Conservation (phyloP, 2,113 vertebrate genomes). For the Lutjanus erythropterus region DNA sequence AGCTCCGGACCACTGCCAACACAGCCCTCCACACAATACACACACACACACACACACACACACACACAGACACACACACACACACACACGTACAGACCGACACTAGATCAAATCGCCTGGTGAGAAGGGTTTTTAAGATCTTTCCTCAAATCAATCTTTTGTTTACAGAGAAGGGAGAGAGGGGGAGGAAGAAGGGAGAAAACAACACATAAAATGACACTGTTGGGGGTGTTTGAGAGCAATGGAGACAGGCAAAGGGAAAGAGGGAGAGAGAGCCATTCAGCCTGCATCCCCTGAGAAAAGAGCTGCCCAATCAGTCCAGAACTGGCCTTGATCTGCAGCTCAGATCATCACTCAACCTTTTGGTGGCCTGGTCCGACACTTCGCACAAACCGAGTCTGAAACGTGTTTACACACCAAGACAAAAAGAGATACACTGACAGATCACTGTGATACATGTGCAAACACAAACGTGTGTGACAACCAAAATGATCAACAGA, state of each 20-base stretch:
- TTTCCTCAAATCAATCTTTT: constrained; percentile 71
- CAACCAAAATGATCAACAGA: constrained; percentile 22
- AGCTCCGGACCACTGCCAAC: constrained; percentile 64
- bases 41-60: constrained; percentile 19
- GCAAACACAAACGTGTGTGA: constrained; percentile 33
- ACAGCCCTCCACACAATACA: not conserved
- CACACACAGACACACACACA: constrained; percentile 19
- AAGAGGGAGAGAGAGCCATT: constrained; percentile 35
- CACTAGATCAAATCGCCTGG: constrained; percentile 59
- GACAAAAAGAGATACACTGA: not conserved
- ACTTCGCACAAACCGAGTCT: constrained; percentile 7
- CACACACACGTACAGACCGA: constrained; percentile 22
- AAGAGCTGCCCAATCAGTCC: constrained; percentile 54
- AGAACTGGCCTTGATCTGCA: constrained; percentile 54
- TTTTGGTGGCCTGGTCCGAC: constrained; percentile 32
- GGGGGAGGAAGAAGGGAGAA: not conserved
- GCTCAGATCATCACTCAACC: constrained; percentile 51
- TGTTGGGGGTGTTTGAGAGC: not conserved
- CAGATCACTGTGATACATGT: not conserved
- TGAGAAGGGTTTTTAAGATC: constrained; percentile 60
- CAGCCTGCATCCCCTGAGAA: constrained; percentile 32
- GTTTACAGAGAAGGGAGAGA: constrained; percentile 43
- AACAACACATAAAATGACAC: constrained; percentile 37
- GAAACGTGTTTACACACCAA: not conserved
- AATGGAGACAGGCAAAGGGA: constrained; percentile 1